Evolutionary conservation across 1,140 invertebrate genomes (phyloP), one percentile per base, ranked within the genome.

Genomic region (Drosophila setifemur): DNA sequence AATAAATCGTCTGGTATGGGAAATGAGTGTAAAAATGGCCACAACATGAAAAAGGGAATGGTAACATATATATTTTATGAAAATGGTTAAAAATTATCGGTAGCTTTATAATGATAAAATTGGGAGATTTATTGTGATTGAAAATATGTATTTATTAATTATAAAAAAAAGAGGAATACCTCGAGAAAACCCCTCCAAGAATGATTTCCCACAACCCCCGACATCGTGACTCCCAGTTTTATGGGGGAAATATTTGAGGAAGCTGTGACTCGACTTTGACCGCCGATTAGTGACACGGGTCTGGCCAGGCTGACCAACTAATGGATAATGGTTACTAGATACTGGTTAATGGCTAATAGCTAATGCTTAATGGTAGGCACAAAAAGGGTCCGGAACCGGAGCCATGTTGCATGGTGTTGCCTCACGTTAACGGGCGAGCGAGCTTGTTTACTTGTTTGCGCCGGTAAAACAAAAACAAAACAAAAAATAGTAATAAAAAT

Each of bases 381-480:
- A 33, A 33, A 33, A 31, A 9, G n/a, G 4, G 11, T 33, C 4
- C 6, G n/a, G 11, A 12, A 12, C 31, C 31, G 31, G 11, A 12
- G 7, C 37, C 42, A 42, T 73, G 70, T 68, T 45, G 54, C 14
- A 28, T 35, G 61, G 21, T 43, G 47, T 57, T 74, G 60, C 60
- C 55, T 63, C 35, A 31, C 55, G 50, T 60, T 52, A 19, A 52
- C 19, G 12, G 53, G 25, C 44, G 16, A 18, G n/a, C 28, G 9
- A 50, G 69, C 19, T 43, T 81, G 67, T 81, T 81, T 81, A 54
- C 53, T 67, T 55, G 35, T 75, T 63, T 76, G 67, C 33, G 48
- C 64, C 57, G 58, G 70, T 69, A 78, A 55, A 73, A 49, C 42
- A 57, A 50, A 70, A 58, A 43, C 28, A 43, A 42, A 18, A 21